Conservation (phyloP, 2,888 invertebrate genomes). For the Pseudoips prasinana region DNA sequence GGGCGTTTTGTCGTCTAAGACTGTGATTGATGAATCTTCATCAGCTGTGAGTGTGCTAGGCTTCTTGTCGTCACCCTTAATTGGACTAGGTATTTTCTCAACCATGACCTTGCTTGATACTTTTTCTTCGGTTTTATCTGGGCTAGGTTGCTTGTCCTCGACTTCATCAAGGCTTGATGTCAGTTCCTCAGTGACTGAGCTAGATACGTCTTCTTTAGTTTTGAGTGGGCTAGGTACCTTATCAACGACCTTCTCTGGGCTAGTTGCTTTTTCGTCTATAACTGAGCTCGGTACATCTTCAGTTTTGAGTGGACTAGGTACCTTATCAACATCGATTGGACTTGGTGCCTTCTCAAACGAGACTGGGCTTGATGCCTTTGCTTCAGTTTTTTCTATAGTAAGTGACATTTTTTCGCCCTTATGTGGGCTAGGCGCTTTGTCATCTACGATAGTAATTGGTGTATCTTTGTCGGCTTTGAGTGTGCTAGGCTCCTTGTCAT, state of each 20-base stretch:
- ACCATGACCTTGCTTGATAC: not conserved
- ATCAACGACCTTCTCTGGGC: too few species aligned
- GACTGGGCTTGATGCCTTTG: not conserved
- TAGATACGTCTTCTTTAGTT: slow-evolving; percentile 2
- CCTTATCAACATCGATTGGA: too few species aligned
- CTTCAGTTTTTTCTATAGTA: not conserved
- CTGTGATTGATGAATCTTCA: not conserved
- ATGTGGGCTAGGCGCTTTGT: too few species aligned
- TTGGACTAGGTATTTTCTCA: not conserved
- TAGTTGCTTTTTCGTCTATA: slow-evolving; percentile 2
- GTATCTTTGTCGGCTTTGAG: too few species aligned
- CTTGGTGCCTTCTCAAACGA: not conserved
- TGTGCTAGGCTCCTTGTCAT: too few species aligned
- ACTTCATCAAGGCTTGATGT: too few species aligned
- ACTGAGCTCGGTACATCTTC: not conserved
- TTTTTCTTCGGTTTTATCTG: slow-evolving; percentile 1
- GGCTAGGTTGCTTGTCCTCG: too few species aligned
- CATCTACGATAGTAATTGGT: too few species aligned
- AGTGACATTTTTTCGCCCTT: too few species aligned
- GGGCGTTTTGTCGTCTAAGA: too few species aligned
- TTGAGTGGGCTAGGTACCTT: too few species aligned
- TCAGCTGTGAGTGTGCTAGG: slow-evolving; percentile 6
- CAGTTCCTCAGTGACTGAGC: not conserved
- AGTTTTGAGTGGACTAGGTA: not conserved
- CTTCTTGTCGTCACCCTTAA: not conserved